phyloP scores from a whole-genome alignment of 2,797 vertebrate genomes.

The Echiichthys vipera region DNA sequence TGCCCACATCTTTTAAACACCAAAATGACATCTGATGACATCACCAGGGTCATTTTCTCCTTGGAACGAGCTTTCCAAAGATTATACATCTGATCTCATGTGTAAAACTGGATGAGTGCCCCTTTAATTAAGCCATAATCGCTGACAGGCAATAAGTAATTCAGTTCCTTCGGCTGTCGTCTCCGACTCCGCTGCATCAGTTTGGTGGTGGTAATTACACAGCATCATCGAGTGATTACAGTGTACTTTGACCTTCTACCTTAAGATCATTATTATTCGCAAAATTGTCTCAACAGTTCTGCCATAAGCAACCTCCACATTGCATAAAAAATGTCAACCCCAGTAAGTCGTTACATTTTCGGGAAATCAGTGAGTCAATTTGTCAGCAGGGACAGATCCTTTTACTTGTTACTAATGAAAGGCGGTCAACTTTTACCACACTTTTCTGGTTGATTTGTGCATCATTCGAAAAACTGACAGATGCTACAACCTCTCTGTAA shows the following conservation, averaged over 20 bases:
- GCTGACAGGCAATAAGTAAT: not conserved
- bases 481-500: slow-evolving; percentile 4
- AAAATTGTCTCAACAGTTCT: slow-evolving; percentile 20
- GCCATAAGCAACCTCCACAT: slow-evolving; percentile 22
- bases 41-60: not conserved
- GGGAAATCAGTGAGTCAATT: slow-evolving; percentile 4
- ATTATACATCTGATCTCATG: not conserved
- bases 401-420: slow-evolving; percentile 19
- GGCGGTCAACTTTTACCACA: slow-evolving; percentile 3
- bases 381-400: not conserved
- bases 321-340: slow-evolving; percentile 6
- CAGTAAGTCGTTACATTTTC: not conserved
- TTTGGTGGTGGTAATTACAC: slow-evolving; percentile 28
- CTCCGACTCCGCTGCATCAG: not conserved
- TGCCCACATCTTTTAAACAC: not conserved
- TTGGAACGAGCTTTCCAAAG: not conserved
- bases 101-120: not conserved
- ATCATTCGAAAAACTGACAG: not conserved
- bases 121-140: slow-evolving; percentile 7
- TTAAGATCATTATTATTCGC: slow-evolving; percentile 32
- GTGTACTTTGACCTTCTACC: slow-evolving; percentile 27
- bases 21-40: not conserved
- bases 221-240: slow-evolving; percentile 13
- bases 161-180: no score
- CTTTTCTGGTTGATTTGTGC: slow-evolving; percentile 15